Evolutionary conservation across 2,888 invertebrate species (phyloP).

Genomic region (Agrotis ipsilon): DNA sequence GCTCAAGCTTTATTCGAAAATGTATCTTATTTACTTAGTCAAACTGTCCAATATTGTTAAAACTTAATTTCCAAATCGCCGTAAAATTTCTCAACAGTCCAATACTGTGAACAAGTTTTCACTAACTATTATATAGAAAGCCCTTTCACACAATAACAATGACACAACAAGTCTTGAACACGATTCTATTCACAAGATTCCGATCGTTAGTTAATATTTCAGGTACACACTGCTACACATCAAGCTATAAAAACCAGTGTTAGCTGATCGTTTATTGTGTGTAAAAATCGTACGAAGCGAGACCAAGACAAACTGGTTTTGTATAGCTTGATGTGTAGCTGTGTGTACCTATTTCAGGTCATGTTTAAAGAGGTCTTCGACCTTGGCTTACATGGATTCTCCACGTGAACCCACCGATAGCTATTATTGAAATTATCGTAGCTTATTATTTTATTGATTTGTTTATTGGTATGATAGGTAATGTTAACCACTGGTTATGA

Average conservation of each 20-base stretch:
- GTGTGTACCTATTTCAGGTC: conserved; percentile 10
- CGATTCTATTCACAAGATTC: conserved; percentile 16
- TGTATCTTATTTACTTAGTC: too few species aligned
- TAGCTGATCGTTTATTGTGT: too few species aligned
- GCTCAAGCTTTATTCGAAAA: too few species aligned
- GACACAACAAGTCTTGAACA: conserved; percentile 11
- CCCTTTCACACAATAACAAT: conserved; percentile 14
- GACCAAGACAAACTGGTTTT: too few species aligned
- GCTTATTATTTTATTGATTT: not conserved
- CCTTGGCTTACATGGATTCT: conserved; percentile 12
- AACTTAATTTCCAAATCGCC: not conserved
- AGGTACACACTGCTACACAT: too few species aligned
- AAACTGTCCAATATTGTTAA: too few species aligned
- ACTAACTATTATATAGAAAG: conserved; percentile 3
- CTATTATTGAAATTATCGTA: not conserved
- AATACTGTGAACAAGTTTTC: not conserved
- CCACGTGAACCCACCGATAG: not conserved
- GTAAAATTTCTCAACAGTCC: not conserved
- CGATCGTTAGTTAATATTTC: conserved; percentile 12
- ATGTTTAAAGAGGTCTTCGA: not conserved
- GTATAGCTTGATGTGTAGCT: too few species aligned
- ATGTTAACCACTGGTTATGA: too few species aligned
- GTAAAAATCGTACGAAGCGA: too few species aligned
- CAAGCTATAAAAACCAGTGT: too few species aligned
- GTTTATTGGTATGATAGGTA: conserved; percentile 3